Evolutionary conservation across 1,140 invertebrate genomes (phyloP), one percentile per base, ranked within the genome.

Genomic region (Orussus abietinus): DNA sequence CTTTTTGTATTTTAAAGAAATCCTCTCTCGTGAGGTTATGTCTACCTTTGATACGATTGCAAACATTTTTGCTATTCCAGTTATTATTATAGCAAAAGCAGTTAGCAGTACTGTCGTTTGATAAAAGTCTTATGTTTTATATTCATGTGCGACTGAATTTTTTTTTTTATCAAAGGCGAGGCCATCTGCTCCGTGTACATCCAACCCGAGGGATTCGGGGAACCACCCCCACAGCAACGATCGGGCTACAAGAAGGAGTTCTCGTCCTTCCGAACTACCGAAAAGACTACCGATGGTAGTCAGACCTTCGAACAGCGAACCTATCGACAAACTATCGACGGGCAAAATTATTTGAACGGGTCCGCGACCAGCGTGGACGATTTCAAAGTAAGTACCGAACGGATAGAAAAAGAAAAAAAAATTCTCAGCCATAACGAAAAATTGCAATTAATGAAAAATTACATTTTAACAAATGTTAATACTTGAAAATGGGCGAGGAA

Each of bases 151-250:
- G 21, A 11, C 21, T 41, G 34, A 17, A 42, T 29, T 34, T n/a
- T n/a, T 11, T 45, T 10, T 12, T 45, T 10, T 37, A 14, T 33
- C 45, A 5, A 18, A 73, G 71, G 93, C 39, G 91, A 94, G 76
- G 91, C 90, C 13, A 90, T 93, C 53, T 93, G 92, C 66, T 92
- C 90, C 26, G 90, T 94, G n/a, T 91, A 85, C 60, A 94, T 96
- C 57, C 88, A 92, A 64, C 90, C 90, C n/a, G 91, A 94, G 74
- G 88, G 89, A 58, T 81, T 84, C 43, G 77, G 80, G 36, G 76
- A 80, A 59, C 81, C 81, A 13, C 76, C 78, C 18, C 77, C 81
- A 42, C 78, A 80, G 62, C 56, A 66, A 33, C 65, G 73, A 39
- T 75, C 76, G 45, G 66, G 70, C 47, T 79, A 74, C 41, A 73